These are phyloP conservation scores for Nymphalis urticae DNA, from an alignment of 2,888 invertebrate species.

Conservation along the genomic window DNA sequence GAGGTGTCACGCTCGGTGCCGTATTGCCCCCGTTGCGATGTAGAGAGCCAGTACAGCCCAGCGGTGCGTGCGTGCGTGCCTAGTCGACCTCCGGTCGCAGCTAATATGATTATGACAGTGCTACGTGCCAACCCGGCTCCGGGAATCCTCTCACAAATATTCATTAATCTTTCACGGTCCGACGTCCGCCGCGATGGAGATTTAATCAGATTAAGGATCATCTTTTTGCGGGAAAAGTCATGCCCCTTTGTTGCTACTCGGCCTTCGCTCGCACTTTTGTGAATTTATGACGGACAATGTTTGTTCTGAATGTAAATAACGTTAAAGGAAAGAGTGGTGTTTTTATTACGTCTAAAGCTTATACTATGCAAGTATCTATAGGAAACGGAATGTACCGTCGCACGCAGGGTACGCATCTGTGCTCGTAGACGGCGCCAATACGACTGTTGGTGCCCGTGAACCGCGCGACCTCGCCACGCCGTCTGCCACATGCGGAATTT, in stretches of 20 bases:
- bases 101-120: constrained; percentile 81
- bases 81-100: constrained; percentile 69
- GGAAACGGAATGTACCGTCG: constrained; percentile 18
- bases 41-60: constrained; percentile 34
- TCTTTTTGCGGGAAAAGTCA: constrained; percentile 80
- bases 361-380: constrained; percentile 8
- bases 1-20: constrained; percentile 49
- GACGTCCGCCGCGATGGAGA: constrained; percentile 81
- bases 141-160: constrained; percentile 81
- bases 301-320: constrained; percentile 76
- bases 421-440: constrained; percentile 59
- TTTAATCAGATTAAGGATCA: constrained; percentile 83
- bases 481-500: constrained; percentile 61
- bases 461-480: constrained; percentile 60
- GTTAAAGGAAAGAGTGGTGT: constrained; percentile 36
- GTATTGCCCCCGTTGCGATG: constrained; percentile 37
- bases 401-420: constrained; percentile 38
- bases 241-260: constrained; percentile 79
- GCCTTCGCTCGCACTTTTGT: constrained; percentile 77
- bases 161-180: constrained; percentile 82
- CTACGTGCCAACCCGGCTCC: constrained; percentile 79
- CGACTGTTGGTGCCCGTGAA: constrained; percentile 54
- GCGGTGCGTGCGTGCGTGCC: constrained; percentile 62
- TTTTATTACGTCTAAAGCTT: constrained; percentile 10
- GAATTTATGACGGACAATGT: constrained; percentile 76